Conservation (phyloP, 2,797 vertebrate species). For the Adelosebastes latens region DNA sequence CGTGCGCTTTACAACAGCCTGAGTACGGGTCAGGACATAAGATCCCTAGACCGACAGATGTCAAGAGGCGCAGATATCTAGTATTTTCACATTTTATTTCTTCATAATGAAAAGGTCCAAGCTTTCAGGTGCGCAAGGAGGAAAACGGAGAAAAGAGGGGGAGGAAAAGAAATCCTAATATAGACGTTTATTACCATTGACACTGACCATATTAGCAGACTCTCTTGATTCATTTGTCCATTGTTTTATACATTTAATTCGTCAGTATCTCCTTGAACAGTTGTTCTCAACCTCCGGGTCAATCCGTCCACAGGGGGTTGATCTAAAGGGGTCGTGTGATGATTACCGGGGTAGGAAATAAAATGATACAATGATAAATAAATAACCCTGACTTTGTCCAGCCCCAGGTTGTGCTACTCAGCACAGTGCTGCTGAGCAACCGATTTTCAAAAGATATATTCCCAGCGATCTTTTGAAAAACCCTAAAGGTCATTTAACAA, state of each 20-base stretch:
- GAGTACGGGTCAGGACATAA: no score
- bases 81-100: no score
- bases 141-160: no score
- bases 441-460: neutral
- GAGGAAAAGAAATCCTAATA: no score
- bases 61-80: no score
- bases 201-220: no score
- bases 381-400: neutral
- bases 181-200: no score
- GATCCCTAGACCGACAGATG: no score
- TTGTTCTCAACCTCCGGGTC: neutral
- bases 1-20: no score
- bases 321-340: neutral
- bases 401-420: neutral
- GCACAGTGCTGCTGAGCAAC: neutral
- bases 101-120: no score
- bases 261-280: neutral
- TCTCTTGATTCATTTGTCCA: neutral
- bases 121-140: no score
- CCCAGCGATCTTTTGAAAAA: neutral
- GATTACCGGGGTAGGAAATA: neutral
- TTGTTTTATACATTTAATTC: neutral
- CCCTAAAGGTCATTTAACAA: neutral
- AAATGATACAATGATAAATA: neutral
- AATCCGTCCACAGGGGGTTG: neutral